Evolutionary conservation across 2,113 vertebrate species (phyloP), one percentile per base, ranked within the genome.

Genomic region (Aix galericulata): DNA sequence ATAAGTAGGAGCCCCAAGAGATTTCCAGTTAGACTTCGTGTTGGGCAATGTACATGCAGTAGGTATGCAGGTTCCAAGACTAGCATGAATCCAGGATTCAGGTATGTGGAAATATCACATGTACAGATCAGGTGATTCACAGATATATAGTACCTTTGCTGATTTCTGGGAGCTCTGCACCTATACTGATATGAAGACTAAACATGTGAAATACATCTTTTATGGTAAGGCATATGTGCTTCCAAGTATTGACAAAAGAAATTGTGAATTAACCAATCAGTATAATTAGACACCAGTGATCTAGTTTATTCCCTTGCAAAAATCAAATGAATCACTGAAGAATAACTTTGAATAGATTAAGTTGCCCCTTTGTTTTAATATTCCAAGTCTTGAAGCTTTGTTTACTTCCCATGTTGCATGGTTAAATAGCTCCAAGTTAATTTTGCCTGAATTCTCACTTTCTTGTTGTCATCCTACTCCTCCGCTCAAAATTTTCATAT

Each of bases 31-130:
- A 40, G 56, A 36, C 2, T 91, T 91, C 58, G 5, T 50, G 27
- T 22, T 58, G 59, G 17, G 21, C 72, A 38, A 64, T 4, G 7
- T 21, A 40, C 0, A 0, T 32, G 21, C 3, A 29, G 11, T 36
- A 40, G 55, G 7, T 13, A 9, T 88, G 14, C 21, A 50, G 16
- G 7, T 81, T 83, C 69, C 64, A 73, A 88, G 71, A 44, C 2
- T 34, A 85, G 20, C 14, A 29, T 34, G 34, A 85, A 67, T 38
- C n/a, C 20, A 62, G 31, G 53, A 53, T 40, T 80, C 34, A 27
- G 46, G 29, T 50, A 6, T 63, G 36, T 46, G 42, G 31, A 67
- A 71, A 10, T 18, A 80, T 74, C 7, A 9, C 22, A n/a, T 14
- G 12, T 55, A 31, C 12, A 46, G 48, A 40, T 94, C 85, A 91